Base-by-base conservation (phyloP, 2,113 vertebrate species). In the Epinephelus cyanopodus region DNA sequence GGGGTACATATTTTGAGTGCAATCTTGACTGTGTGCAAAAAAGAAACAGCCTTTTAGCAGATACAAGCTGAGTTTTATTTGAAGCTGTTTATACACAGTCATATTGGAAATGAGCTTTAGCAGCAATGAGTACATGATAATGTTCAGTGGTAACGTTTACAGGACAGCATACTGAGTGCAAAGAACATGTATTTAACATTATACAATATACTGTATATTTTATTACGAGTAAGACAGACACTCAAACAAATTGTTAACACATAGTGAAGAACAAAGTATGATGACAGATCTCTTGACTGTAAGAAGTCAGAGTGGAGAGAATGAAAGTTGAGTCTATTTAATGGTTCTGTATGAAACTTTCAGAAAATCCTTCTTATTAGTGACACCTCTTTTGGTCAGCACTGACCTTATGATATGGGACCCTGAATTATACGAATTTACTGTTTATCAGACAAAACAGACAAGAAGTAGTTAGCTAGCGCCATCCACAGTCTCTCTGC, bases 21-120 rank as follows among this genome's bases (percentile, higher is more conserved):
- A 73, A 84, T 78, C 85, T 75, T 70, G 56, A 69, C 63, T 56
- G 21, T 81, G 73, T 74, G 47, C n/a, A 68, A 69, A 77, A 60
- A 53, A 68, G 25, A 68, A 53, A 73, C 39, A n/a, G 74, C 23
- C 56, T 50, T 27, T 66, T 71, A 64, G 70, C 29, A 71, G 71
- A 77, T 71, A 54, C 54, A 78, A 66, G 23, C 65, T 25, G 42
- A 74, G 23, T 65, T 84, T 73, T 37, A 66, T 65, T 73, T 29
- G 0, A 71, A 81, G 69, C 47, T 45, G n/a, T 71, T 81, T 50
- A 62, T 29, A 57, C 67, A 72, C 70, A 45, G 42, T 72, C 21
- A n/a, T 18, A 52, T 37, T 61, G 45, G 37, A 69, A 84, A 81
- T 72, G 15, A 6, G n/a, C 6, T 89, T 52, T 63, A 70, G 54